Evolutionary conservation across 2,797 vertebrate genomes (phyloP).

Genomic region (Geotrypetes seraphini): DNA sequence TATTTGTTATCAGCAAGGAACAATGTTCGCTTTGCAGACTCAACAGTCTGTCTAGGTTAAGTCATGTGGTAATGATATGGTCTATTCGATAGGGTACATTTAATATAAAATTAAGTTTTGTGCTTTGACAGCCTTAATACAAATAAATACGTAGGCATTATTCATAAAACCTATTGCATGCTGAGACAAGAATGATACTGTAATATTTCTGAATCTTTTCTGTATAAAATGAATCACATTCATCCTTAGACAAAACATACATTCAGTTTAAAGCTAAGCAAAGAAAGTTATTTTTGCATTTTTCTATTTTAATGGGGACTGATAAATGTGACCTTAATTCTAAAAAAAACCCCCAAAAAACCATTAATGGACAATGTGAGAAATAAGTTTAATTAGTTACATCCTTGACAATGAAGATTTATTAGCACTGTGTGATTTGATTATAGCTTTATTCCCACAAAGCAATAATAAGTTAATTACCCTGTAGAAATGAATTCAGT

Average conservation of each 20-base stretch:
- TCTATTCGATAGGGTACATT: constrained; percentile 3
- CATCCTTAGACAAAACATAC: constrained; percentile 9
- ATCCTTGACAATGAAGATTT: too few relatives aligned
- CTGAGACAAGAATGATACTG: constrained; percentile 20
- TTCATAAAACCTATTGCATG: constrained; percentile 19
- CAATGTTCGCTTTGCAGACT: constrained; percentile 7
- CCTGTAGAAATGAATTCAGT: too few relatives aligned
- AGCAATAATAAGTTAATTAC: too few relatives aligned
- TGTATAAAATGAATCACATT: constrained; percentile 12
- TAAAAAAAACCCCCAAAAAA: too few relatives aligned
- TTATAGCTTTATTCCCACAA: too few relatives aligned
- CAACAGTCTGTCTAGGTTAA: constrained; percentile 1
- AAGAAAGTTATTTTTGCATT: constrained; percentile 14
- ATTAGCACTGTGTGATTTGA: too few relatives aligned
- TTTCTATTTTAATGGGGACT: too few relatives aligned
- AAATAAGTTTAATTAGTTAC: too few relatives aligned
- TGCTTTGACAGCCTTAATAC: constrained; percentile 6
- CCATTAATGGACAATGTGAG: too few relatives aligned
- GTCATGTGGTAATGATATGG: neutral
- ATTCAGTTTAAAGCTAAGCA: constrained; percentile 16
- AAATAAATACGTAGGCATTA: constrained; percentile 17
- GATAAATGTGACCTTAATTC: too few relatives aligned
- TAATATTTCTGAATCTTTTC: constrained; percentile 1
- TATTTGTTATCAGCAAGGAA: constrained; percentile 10
- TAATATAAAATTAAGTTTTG: neutral